Conservation (phyloP, 2,797 vertebrate genomes). For the Lerista edwardsae region DNA sequence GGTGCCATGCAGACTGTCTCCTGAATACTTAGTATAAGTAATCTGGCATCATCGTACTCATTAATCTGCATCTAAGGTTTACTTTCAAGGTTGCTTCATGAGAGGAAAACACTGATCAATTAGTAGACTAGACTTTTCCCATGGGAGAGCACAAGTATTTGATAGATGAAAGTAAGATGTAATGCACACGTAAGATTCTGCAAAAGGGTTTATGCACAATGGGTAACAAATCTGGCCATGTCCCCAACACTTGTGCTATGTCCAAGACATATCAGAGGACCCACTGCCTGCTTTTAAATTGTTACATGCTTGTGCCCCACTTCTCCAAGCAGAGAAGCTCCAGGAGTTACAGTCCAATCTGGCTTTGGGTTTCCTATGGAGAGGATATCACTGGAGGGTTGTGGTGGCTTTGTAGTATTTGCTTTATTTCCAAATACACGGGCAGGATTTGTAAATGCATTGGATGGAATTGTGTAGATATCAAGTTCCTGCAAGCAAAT, state of each 20-base stretch:
- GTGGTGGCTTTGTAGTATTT: no score
- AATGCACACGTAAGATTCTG: neutral
- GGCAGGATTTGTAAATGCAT: no score
- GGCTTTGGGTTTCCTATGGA: no score
- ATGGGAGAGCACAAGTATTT: neutral
- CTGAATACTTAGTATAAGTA: neutral
- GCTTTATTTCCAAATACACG: no score
- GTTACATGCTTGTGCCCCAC: neutral
- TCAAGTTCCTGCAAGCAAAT: no score
- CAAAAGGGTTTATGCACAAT: rapidly evolving
- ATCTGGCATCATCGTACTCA: neutral
- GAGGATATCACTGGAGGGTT: no score
- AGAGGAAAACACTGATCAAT: no score
- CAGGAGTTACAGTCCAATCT: no score
- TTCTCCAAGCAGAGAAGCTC: no score
- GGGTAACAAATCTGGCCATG: rapidly evolving
- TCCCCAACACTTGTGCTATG: neutral
- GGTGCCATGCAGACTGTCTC: neutral
- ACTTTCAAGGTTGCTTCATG: slow-evolving; percentile 17
- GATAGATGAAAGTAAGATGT: slow-evolving; percentile 23
- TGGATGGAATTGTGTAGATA: no score
- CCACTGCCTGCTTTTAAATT: neutral
- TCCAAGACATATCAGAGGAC: neutral
- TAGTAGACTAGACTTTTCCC: slow-evolving; percentile 39
- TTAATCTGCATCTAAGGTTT: neutral